phyloP scores from a whole-genome alignment of 2,113 vertebrate species.

The mouse (Mus musculus) region DNA sequence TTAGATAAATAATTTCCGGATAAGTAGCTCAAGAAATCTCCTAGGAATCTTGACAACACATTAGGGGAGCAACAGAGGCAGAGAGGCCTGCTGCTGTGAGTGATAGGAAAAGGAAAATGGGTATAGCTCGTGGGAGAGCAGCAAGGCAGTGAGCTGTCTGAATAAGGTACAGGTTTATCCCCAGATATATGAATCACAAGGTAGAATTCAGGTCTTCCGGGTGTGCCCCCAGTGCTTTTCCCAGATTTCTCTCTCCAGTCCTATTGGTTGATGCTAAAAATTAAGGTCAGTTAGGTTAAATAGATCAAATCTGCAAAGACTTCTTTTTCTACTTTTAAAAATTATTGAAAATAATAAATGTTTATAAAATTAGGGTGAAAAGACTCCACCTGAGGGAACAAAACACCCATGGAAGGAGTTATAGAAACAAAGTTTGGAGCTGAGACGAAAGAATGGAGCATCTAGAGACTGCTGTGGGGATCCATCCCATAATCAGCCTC shows the following conservation, averaged over 20 bases:
- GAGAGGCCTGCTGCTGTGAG: background rate
- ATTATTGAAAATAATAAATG: background rate
- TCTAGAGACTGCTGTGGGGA: no score
- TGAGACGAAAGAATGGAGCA: no score
- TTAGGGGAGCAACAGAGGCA: background rate
- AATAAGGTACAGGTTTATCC: background rate
- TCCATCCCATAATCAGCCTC: no score
- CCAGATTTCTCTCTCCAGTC: background rate
- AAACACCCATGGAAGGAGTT: no score
- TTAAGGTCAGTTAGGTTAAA: background rate
- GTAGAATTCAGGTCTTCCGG: background rate
- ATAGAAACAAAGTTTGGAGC: no score
- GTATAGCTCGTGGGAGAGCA: background rate
- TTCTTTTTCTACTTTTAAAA: background rate
- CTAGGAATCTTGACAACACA: no score
- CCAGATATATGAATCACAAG: background rate
- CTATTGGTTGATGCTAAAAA: background rate
- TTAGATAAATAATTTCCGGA: background rate
- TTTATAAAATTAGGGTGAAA: background rate
- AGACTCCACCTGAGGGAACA: background rate
- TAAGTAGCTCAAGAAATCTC: background rate
- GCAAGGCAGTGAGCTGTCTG: background rate
- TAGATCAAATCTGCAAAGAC: background rate
- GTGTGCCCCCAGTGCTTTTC: background rate
- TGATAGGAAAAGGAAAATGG: background rate